Evolutionary conservation across 2,113 vertebrate species (phyloP), one percentile per base, ranked within the genome.

Genomic region (Apeltes quadracus): DNA sequence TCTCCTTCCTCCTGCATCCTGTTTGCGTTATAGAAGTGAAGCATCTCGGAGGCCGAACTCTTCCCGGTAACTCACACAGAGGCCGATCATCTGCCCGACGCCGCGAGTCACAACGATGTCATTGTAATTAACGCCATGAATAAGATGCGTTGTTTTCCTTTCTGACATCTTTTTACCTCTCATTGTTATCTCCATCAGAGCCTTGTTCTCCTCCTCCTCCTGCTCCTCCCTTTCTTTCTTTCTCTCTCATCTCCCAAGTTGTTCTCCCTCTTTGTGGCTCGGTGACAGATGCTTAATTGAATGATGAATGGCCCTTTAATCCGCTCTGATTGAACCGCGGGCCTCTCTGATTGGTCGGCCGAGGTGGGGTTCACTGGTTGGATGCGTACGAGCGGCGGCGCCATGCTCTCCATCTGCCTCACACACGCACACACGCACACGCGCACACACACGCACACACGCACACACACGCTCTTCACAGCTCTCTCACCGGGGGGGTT

Each of bases 271-370:
- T 96, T 94, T 96, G 94, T 96, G 94, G 93, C 93, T 91, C 84
- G 87, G 84, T 97, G 97, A 97, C 97, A 99, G 96, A 95, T 96
- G 96, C 96, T 94, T 99, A 98, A 98, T 98, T 98, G 96, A 98
- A 98, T 99, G 98, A 99, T 97, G 96, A 96, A 99, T 99, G 97
- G 97, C 92, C 95, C 94, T 97, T 97, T 96, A 98, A 96, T 96
- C 95, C 92, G 91, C 93, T 93, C 94, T 98, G 96, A 98, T 98
- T 97, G 95, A 97, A 96, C 94, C 93, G 93, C 94, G 89, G 92
- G 93, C 91, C 91, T 88, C 93, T 93, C 86, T 91, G 95, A 96
- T 97, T 98, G 96, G 97, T 92, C 95, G 95, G 92, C 38, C 38
- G 38, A 39, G 10, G 38, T 3, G 32, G 3, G 6, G 32, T 34